phyloP scores from a whole-genome alignment of 2,797 vertebrate genomes.

The Masticophis lateralis region DNA sequence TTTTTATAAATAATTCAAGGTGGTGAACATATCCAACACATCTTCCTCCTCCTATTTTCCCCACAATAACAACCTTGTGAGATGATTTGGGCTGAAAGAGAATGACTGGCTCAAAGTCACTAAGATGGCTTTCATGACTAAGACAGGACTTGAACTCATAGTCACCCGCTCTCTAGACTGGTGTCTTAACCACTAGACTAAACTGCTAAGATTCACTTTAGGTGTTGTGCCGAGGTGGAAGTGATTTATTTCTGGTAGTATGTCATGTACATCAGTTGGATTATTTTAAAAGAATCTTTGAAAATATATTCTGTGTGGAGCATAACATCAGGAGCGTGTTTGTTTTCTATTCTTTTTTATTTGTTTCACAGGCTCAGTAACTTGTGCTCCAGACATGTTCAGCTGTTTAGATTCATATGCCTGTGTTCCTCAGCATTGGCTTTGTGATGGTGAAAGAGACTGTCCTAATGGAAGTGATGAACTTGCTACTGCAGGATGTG shows the following conservation, averaged over 20 bases:
- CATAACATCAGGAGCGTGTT: not conserved
- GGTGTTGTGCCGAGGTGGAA: not conserved
- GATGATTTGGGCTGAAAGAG: not conserved
- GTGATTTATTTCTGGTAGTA: not conserved
- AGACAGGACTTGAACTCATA: not conserved
- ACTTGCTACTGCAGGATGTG: slow-evolving; percentile 88
- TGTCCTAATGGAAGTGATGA: slow-evolving; percentile 92
- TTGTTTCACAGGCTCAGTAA: slow-evolving; percentile 78
- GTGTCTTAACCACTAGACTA: not conserved
- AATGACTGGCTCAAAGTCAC: not conserved
- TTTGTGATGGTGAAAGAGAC: slow-evolving; percentile 93
- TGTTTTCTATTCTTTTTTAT: not conserved
- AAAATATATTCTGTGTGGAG: not conserved
- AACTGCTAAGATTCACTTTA: not conserved
- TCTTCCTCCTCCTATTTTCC: no score
- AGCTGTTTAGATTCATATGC: slow-evolving; percentile 87
- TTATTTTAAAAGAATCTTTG: not conserved
- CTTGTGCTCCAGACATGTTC: slow-evolving; percentile 86
- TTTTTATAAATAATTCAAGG: no score
- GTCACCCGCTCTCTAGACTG: not conserved
- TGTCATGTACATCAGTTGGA: not conserved
- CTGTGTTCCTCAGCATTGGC: slow-evolving; percentile 88
- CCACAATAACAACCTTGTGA: no score
- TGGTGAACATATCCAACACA: no score
- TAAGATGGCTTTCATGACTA: not conserved